phyloP scores from a whole-genome alignment of 2,797 vertebrate species.

The Phalloptychus januarius region DNA sequence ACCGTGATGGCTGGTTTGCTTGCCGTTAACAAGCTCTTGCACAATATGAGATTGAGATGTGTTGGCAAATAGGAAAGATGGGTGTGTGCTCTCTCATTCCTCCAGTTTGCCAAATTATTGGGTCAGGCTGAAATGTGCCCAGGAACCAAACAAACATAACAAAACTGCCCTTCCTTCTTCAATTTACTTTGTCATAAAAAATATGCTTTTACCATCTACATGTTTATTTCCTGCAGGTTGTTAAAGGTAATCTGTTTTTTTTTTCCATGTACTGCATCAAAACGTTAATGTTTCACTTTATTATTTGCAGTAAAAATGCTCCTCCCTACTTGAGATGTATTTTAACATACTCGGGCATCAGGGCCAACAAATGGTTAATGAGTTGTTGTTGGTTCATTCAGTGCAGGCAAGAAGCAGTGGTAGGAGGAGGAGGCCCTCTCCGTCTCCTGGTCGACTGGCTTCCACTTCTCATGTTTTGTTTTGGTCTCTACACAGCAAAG shows the following conservation, averaged over 20 bases:
- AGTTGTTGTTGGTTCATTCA: slow-evolving; percentile 62
- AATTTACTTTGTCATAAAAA: slow-evolving; percentile 13
- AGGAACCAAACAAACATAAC: slow-evolving; percentile 31
- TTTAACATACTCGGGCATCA: slow-evolving; percentile 6
- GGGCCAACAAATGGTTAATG: slow-evolving; percentile 57
- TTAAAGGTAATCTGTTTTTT: too few species aligned
- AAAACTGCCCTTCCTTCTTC: slow-evolving; percentile 21
- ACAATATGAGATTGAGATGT: slow-evolving; percentile 56
- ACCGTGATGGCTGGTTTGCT: slow-evolving; percentile 35
- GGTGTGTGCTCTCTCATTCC: slow-evolving; percentile 56
- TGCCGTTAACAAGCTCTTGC: slow-evolving; percentile 70
- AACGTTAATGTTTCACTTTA: slow-evolving; percentile 44
- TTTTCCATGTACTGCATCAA: slow-evolving; percentile 11
- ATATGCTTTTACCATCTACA: neutral
- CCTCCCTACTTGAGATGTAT: slow-evolving; percentile 1
- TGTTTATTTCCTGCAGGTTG: slow-evolving; percentile 1
- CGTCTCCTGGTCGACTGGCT: slow-evolving; percentile 65
- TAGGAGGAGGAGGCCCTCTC: slow-evolving; percentile 49
- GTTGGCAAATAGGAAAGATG: slow-evolving; percentile 61
- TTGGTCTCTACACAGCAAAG: slow-evolving; percentile 47
- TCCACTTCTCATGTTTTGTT: slow-evolving; percentile 58
- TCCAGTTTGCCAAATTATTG: slow-evolving; percentile 60
- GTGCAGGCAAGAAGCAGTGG: slow-evolving; percentile 50
- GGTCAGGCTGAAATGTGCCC: slow-evolving; percentile 50
- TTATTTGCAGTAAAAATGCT: slow-evolving; percentile 55